Evolutionary conservation across 2,888 invertebrate species (phyloP), one percentile per base, ranked within the genome.

Genomic region (Latrodectus hesperus): DNA sequence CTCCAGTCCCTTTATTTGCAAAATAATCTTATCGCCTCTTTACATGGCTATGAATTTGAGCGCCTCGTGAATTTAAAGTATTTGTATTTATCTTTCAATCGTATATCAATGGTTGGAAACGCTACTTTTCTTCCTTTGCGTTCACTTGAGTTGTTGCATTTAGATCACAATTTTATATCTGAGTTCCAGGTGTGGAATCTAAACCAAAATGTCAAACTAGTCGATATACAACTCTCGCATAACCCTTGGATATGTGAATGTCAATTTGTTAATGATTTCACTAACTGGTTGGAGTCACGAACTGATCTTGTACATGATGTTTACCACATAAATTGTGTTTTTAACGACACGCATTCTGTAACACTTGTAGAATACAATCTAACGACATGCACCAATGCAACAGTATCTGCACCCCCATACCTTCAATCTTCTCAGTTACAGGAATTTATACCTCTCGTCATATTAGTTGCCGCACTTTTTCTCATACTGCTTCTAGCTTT

Each of bases 181-280:
- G 94, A 94, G 77, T 94, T 95, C 91, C 94, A 95, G 83, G 94
- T 96, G 89, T 96, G 96, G 96, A 72, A 77, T 49, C 75, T 90
- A 51, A 85, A 89, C 67, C 79, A 74, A 72, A 91, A 91, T 76
- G 38, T 53, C 17, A 81, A 79, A 70, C 88, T 90, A 74, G 71
- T 79, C 74, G 84, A 78, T 67, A 79, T 86, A 49, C 88, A 85
- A 79, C 93, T 96, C 87, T 94, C 95, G n/a, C 94, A 94, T 89
- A 96, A 96, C 91, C 96, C 95, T 81, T 96, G 96, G 96, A 95
- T 95, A 77, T 97, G 96, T 92, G 95, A 96, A 91, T 97, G 96
- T 92, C 95, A 95, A 91, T 96, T 95, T 91, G 94, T 97, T 91
- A 96, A 88, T n/a, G 87, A 84, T 22, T 94, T 96, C 91, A 94